phyloP scores from a whole-genome alignment of 1,140 invertebrate genomes.

The Hestina assimilis region DNA sequence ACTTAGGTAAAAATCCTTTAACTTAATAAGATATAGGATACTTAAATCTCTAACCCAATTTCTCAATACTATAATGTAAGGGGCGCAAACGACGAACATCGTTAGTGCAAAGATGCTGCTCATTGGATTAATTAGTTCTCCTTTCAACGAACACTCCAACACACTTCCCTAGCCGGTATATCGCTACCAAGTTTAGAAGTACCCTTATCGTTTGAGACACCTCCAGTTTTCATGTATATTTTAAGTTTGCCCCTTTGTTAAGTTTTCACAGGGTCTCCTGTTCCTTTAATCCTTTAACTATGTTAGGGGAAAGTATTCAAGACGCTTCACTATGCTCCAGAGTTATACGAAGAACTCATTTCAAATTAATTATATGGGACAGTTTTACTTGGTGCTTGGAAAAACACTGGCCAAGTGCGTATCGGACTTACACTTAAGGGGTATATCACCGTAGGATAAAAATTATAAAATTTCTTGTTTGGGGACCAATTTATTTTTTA shows the following conservation, averaged over 20 bases:
- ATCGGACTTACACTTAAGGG: no score
- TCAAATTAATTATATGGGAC: slow-evolving; percentile 41
- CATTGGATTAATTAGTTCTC: slow-evolving; percentile 71
- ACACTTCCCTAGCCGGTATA: slow-evolving; percentile 43
- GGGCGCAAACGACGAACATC: slow-evolving; percentile 62
- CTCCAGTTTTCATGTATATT: slow-evolving; percentile 55
- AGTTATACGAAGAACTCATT: slow-evolving; percentile 48
- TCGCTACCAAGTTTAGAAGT: slow-evolving; percentile 39
- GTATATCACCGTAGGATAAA: no score
- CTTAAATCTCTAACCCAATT: slow-evolving; percentile 43
- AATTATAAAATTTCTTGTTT: no score
- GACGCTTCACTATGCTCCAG: slow-evolving; percentile 35
- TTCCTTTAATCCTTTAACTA: slow-evolving; percentile 55
- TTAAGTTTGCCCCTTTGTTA: slow-evolving; percentile 43
- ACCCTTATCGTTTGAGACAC: slow-evolving; percentile 50
- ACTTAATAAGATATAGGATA: slow-evolving; percentile 6
- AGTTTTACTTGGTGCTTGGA: no score
- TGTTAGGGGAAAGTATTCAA: slow-evolving; percentile 47
- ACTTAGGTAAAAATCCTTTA: slow-evolving; percentile 8
- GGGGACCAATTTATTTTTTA: no score
- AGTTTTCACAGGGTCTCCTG: slow-evolving; percentile 25
- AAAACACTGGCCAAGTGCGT: no score
- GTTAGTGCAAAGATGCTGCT: slow-evolving; percentile 62
- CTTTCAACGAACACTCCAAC: slow-evolving; percentile 32
- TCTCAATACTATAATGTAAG: slow-evolving; percentile 38